Conservation (phyloP, 2,888 invertebrate species). For the Leucozona laternaria region DNA sequence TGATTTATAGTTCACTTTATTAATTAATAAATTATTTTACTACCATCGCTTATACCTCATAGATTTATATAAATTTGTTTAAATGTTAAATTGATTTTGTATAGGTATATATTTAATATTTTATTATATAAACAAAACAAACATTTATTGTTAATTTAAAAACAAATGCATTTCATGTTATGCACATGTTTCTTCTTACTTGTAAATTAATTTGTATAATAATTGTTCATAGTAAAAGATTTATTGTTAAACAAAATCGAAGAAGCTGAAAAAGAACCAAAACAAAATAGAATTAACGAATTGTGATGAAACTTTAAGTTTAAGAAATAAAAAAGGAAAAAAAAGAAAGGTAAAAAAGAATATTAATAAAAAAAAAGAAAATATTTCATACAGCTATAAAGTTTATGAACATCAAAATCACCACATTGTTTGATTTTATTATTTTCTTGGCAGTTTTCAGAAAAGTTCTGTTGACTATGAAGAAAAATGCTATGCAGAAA, state of each 20-base stretch:
- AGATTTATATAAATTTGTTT: constrained; percentile 49
- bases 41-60: constrained; percentile 71
- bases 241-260: constrained; percentile 9
- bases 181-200: constrained; percentile 19
- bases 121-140: not conserved
- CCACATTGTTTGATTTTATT: not conserved
- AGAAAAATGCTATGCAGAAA: not conserved
- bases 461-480: not conserved
- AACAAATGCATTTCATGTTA: constrained; percentile 44
- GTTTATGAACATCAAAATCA: not conserved
- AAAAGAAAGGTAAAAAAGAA: constrained; percentile 5
- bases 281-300: constrained; percentile 45
- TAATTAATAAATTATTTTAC: constrained; percentile 50
- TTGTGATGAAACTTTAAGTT: constrained; percentile 61
- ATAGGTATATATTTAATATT: not conserved
- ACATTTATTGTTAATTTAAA: constrained; percentile 8
- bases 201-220: not conserved
- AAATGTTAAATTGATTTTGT: not conserved
- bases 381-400: no score
- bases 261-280: constrained; percentile 36
- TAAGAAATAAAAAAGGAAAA: constrained; percentile 26
- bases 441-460: not conserved
- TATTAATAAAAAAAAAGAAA: not conserved
- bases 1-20: not conserved
- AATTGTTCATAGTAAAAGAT: constrained; percentile 31